Percentiles rank a stretch among this genome's conserved stretches.
Conservation (phyloP, 2,113 vertebrate genomes). For the Delphinapterus leucas region DNA sequence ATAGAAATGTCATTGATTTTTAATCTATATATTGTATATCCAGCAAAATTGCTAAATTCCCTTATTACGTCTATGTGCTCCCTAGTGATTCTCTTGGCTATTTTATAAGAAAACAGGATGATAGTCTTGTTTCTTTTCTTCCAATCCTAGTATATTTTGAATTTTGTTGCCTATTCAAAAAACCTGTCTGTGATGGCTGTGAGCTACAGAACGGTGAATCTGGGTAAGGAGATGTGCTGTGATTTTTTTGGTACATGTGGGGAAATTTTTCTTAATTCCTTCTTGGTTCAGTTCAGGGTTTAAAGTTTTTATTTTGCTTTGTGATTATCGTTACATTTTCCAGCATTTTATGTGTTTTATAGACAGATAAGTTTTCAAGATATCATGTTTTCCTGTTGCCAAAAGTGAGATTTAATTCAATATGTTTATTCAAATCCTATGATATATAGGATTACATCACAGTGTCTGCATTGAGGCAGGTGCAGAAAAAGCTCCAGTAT, state of each 20-base stretch:
- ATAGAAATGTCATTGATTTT: not conserved
- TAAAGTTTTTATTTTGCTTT: not conserved
- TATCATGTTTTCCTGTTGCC: not conserved
- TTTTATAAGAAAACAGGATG: not conserved
- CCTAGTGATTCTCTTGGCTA: not conserved
- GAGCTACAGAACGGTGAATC: not conserved
- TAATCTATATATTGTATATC: not conserved
- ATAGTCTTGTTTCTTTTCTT: not conserved
- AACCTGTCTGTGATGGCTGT: not conserved
- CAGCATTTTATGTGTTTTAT: not conserved
- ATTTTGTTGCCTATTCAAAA: not conserved
- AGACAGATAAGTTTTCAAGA: not conserved
- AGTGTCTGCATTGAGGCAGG: not conserved
- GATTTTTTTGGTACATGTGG: too few species aligned
- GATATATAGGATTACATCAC: not conserved
- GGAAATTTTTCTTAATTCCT: not conserved
- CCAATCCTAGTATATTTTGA: not conserved
- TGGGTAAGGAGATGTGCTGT: too few species aligned
- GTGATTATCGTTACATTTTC: not conserved
- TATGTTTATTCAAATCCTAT: not conserved
- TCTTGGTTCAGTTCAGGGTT: not conserved
- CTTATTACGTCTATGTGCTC: not conserved
- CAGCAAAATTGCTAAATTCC: not conserved
- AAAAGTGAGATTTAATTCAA: not conserved
- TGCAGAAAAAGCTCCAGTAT: not conserved